These are phyloP conservation scores for Ianthella basta DNA, from an alignment of 37 sponge, comb jelly and placozoan species.

Conservation along the genomic window DNA sequence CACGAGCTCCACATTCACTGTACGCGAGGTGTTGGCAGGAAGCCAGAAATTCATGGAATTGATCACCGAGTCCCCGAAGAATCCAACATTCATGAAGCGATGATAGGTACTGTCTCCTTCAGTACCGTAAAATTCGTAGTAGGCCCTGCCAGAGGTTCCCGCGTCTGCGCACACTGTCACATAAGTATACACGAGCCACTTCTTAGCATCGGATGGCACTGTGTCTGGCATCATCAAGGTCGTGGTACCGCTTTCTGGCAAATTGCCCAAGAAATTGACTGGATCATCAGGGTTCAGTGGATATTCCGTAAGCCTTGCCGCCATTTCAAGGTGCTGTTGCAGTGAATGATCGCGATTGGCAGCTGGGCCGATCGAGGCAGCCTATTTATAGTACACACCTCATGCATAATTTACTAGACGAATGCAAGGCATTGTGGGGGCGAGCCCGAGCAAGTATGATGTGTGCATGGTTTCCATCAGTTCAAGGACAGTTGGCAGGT, in stretches of 20 bases:
- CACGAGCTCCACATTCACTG: background rate
- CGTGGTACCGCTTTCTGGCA: background rate
- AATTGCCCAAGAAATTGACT: background rate
- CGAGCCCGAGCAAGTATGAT: no score
- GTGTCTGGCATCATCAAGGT: background rate
- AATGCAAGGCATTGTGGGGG: no score
- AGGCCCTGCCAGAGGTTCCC: background rate
- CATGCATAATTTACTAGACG: no score
- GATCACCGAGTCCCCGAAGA: background rate
- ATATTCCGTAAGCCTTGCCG: background rate
- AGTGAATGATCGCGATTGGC: no score
- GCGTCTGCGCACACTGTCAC: background rate
- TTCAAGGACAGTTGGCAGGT: no score
- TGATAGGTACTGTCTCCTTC: background rate
- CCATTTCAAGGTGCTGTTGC: background rate
- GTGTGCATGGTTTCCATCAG: no score
- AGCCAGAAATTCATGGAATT: constrained; percentile 5
- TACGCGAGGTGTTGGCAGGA: constrained; percentile 7
- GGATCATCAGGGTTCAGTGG: background rate
- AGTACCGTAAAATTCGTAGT: background rate
- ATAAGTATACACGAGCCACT: background rate
- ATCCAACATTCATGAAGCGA: background rate
- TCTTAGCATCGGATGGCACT: background rate
- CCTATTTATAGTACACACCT: no score
- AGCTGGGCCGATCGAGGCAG: no score